Conservation (phyloP, 2,113 vertebrate species). For the Saguinus imperator region DNA sequence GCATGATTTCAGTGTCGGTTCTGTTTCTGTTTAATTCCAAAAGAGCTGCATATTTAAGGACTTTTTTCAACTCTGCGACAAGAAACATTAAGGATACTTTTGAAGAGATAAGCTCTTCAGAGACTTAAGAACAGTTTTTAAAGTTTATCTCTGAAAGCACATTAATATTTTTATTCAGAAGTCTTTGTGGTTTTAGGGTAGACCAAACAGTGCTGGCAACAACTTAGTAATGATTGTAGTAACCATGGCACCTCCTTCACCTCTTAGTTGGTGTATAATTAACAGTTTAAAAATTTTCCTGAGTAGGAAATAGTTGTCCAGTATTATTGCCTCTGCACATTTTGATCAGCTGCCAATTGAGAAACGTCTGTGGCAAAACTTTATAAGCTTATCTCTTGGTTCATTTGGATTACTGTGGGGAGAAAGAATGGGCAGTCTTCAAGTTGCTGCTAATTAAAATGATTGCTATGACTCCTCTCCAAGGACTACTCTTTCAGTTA, state of each 20-base stretch:
- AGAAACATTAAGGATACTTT: slow-evolving; percentile 29
- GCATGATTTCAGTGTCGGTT: not conserved
- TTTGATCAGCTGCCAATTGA: slow-evolving; percentile 60
- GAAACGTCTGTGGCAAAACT: slow-evolving; percentile 55
- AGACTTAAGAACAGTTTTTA: slow-evolving; percentile 15
- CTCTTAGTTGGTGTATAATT: slow-evolving; percentile 47
- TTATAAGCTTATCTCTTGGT: slow-evolving; percentile 49
- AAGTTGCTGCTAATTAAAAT: slow-evolving; percentile 72
- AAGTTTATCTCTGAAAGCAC: slow-evolving; percentile 39
- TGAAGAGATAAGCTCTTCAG: slow-evolving; percentile 31
- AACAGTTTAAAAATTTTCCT: slow-evolving; percentile 52
- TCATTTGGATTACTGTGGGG: slow-evolving; percentile 56
- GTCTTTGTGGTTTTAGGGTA: slow-evolving; percentile 41
- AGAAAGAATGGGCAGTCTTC: slow-evolving; percentile 35
- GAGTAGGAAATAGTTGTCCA: slow-evolving; percentile 55
- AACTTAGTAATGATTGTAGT: slow-evolving; percentile 6
- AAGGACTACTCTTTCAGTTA: slow-evolving; percentile 56
- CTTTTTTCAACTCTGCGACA: slow-evolving; percentile 39
- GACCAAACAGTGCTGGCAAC: slow-evolving; percentile 43
- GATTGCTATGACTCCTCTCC: slow-evolving; percentile 58
- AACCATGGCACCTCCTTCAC: slow-evolving; percentile 16
- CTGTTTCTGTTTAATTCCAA: slow-evolving; percentile 15
- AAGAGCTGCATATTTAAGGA: slow-evolving; percentile 40
- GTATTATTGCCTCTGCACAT: slow-evolving; percentile 33
- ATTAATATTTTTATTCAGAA: not conserved